Evolutionary conservation across 2,113 vertebrate species (phyloP), one percentile per base, ranked within the genome.

Genomic region (Aegithalos caudatus): DNA sequence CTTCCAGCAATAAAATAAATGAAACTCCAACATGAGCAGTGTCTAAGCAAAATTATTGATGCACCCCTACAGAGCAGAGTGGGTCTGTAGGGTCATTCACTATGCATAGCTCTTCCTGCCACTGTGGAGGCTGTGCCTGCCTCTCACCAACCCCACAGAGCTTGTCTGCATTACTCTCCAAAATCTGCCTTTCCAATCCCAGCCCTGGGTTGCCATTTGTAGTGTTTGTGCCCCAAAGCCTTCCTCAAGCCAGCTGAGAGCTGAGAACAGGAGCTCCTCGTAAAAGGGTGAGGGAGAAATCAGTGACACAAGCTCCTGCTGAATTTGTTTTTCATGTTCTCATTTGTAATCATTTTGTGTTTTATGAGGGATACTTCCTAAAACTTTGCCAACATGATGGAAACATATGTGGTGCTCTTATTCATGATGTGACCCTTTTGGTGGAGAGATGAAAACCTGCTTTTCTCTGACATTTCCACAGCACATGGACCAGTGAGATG

Each of bases 361-460:
- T 97, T 97, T 97, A 97, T 93, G 95, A 96, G 94, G 70, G 85
- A 93, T 86, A 67, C 92, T 96, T 97, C 96, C 96, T 92, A 80
- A 91, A 84, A 57, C 92, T 88, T 94, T 84, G 79, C 65, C 72
- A 37, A 64, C 91, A 94, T 92, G 94, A 96, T 94, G 93, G 90
- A 94, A 97, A 97, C 96, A 97, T 35, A 94, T 97, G 96, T 96
- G 89, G 79, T 70, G 79, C 69, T 80, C 7, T 72, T 45, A 61
- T 31, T 47, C 28, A 3, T 24, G 40, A 76, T 71, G 62, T 72
- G 91, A 81, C 89, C 33, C 33, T 70, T 86, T 76, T 31, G 40
- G 67, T 42, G 65, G 76, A 80, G 61, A 79, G 79, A 69, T 94
- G 76, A 91, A 91, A 97, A 94, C 25, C 79, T 82, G 53, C 48